Evolutionary conservation across 92 coral and sea anemone genomes (phyloP).

Genomic region (Micromussa lordhowensis): DNA sequence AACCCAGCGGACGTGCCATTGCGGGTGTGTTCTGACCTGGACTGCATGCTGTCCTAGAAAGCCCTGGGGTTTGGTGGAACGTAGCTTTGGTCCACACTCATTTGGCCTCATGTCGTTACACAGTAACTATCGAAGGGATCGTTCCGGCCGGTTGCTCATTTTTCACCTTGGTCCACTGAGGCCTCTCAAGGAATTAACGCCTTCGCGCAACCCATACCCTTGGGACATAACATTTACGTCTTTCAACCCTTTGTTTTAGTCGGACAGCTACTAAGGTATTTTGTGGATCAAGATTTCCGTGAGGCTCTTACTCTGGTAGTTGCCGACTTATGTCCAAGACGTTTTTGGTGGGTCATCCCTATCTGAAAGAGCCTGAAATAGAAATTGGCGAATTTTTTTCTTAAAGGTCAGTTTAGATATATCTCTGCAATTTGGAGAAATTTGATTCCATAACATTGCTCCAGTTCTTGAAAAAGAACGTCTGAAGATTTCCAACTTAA

Average conservation of each 20-base stretch:
- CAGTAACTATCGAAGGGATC: constrained; percentile 54
- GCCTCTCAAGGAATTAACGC: constrained; percentile 24
- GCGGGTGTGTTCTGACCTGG: constrained; percentile 35
- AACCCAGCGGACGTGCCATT: constrained; percentile 57
- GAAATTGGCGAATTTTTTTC: no score
- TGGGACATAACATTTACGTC: constrained; percentile 42
- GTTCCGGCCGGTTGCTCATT: constrained; percentile 37
- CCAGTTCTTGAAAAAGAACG: no score
- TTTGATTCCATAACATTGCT: no score
- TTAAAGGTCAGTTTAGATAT: no score
- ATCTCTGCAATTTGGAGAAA: no score
- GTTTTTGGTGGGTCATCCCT: constrained; percentile 44
- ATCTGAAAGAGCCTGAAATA: no score
- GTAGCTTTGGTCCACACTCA: constrained; percentile 54
- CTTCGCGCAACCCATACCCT: constrained; percentile 54
- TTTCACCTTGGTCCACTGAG: constrained; percentile 64
- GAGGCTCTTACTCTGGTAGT: constrained; percentile 25
- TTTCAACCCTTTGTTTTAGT: constrained; percentile 44
- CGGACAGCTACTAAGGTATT: constrained; percentile 33
- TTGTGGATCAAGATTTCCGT: constrained; percentile 34
- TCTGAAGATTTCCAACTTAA: no score
- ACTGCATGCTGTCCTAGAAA: constrained; percentile 40
- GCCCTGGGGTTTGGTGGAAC: constrained; percentile 54
- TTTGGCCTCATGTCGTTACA: constrained; percentile 67
- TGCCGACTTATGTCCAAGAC: constrained; percentile 25